Evolutionary conservation across 2,797 vertebrate genomes (phyloP).

Genomic region (Arnoldichthys spilopterus): DNA sequence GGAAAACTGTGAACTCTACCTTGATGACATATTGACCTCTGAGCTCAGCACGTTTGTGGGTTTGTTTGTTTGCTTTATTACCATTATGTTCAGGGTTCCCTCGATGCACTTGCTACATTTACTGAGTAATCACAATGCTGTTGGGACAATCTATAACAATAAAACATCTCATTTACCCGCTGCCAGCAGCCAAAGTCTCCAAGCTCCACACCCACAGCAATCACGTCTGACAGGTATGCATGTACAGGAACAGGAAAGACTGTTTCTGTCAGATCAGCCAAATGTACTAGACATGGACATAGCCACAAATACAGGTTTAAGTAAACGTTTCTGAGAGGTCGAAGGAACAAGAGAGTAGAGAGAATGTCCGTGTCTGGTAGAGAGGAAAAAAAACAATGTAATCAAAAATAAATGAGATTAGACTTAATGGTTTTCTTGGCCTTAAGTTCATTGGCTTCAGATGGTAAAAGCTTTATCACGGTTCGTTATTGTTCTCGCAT

Average conservation of each 20-base stretch:
- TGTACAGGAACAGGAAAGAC: slow-evolving; percentile 82
- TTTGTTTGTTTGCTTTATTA: slow-evolving; percentile 14
- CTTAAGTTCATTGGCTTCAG: slow-evolving; percentile 6
- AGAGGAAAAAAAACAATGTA: slow-evolving; percentile 19
- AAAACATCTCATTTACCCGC: slow-evolving; percentile 76
- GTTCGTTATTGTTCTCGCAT: slow-evolving; percentile 18
- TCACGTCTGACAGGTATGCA: slow-evolving; percentile 82
- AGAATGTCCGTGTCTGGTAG: slow-evolving; percentile 7
- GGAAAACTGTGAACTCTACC: slow-evolving; percentile 59
- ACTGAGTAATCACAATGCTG: slow-evolving; percentile 68
- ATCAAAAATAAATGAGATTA: neutral
- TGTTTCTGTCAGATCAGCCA: slow-evolving; percentile 69
- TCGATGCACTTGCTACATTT: slow-evolving; percentile 78
- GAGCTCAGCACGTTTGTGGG: slow-evolving; percentile 61
- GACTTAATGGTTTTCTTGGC: slow-evolving; percentile 19
- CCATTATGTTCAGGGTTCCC: slow-evolving; percentile 66
- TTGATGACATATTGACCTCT: slow-evolving; percentile 74
- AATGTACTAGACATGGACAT: slow-evolving; percentile 50
- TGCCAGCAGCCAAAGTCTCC: slow-evolving; percentile 82
- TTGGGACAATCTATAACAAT: slow-evolving; percentile 74
- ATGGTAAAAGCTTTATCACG: slow-evolving; percentile 17
- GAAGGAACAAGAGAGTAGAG: neutral
- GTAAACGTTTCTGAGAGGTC: slow-evolving; percentile 9
- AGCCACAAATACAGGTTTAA: slow-evolving; percentile 34
- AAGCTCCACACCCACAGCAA: slow-evolving; percentile 81